Base-by-base conservation (phyloP, 2,888 invertebrate species). In the Pseudoips prasinana region DNA sequence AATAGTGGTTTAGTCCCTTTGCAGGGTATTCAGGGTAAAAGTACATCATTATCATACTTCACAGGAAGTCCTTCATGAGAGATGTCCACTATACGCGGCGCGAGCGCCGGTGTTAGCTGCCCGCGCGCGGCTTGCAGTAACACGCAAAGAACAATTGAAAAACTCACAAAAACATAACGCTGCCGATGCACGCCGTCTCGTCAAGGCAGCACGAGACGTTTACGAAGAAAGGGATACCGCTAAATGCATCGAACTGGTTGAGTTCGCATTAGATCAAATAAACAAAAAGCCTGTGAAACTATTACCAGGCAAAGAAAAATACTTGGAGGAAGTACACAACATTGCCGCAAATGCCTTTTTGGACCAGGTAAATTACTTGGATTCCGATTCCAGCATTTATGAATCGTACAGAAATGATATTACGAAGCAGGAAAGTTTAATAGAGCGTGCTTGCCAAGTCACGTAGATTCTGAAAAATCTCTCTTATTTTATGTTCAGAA, bases 191-290 rank as follows among this genome's bases (percentile, higher is more conserved):
- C 62, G 63, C 10, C 76, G 87, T 0, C 73, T 87, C 3, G 57
- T 87, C 8, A 54, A 56, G 20, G 61, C 67, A 5, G 67, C 78
- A 8, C 58, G 66, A 41, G 46, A 49, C 0, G 55, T 71, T 20
- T 64, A 61, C 8, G 71, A 78, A 25, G 64, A 73, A 41, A 68
- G 67, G 8, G 79, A 84, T 25, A 82, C 82, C 0, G 60, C 66
- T 2, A 82, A 73, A 48, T 85, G 84, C 32, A 44, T 88, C 24
- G 87, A 88, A 47, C 58, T 67, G 0, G 83, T 78, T 0, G 78
- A 86, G 40, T 88, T 87, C 29, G 87, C 72, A 2, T 75, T 87
- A 71, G 80, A 81, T 46, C 83, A 83, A 58, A 82, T 87, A 42
- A 55, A 73, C 2, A 72, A 74, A 33, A 82, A 77, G 29, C 73